Evolutionary conservation across 2,888 invertebrate genomes (phyloP), one percentile per base, ranked within the genome.

Genomic region (Drosophila mulleri): DNA sequence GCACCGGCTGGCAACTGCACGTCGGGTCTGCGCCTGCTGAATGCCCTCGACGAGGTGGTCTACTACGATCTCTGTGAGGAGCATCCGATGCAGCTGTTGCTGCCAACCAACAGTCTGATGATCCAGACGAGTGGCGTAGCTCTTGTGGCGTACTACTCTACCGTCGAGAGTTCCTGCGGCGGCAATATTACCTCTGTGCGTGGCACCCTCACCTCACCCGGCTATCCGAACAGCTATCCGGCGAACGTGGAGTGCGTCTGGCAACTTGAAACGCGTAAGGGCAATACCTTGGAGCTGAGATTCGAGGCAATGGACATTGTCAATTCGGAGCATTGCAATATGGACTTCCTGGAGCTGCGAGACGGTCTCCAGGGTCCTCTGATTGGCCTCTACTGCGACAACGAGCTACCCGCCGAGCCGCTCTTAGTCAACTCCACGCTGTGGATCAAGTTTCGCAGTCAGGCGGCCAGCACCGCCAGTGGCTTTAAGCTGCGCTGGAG

Each of bases 321-420:
- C 67, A 91, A 93, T 16, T 96, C 96, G 16, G 95, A 95, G 4
- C 94, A 95, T 79, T 99, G 98, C 91, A 96, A 96, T 87, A 94
- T 94, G 50, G 98, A 98, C 92, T 98, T 96, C 91, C 92, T 98
- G 26, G 98, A 98, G 94, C 94, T 98, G 60, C 95, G 98, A 42
- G 91, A 93, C 5, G 93, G 94, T 80, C 94, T 94, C 0, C 92
- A 92, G 12, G 98, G 98, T 8, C 93, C 93, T 29, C 81, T 98
- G 9, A 77, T 97, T 16, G 95, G 95, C 2, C 93, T 95, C 16
- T 98, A 94, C 91, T 98, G 98, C 92, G 96, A 96, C 14, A 93
- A 92, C 48, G 92, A 93, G 6, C 84, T 94, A 16, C 92, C 94
- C 7, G 95, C 96, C 0, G 92, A 92, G 1, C 95, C 95, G 74